phyloP scores from a whole-genome alignment of 2,888 invertebrate species.

The Bugulina stolonifera region DNA sequence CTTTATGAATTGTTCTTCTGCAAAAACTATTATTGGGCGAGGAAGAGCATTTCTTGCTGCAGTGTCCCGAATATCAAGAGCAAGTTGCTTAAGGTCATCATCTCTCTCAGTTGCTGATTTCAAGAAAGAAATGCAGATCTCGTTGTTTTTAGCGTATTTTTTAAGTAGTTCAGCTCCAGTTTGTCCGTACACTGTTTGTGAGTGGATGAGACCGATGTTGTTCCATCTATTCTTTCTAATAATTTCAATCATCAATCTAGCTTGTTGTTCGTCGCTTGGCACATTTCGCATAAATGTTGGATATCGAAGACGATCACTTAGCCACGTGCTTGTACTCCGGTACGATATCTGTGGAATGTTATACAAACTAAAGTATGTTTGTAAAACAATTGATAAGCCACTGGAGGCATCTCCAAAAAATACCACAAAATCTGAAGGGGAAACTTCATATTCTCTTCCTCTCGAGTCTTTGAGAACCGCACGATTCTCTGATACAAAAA shows the following conservation, averaged over 20 bases:
- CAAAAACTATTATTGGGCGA: background rate
- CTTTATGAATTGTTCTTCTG: background rate
- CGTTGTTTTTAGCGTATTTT: slow-evolving; percentile 32
- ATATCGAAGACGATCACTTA: slow-evolving; percentile 38
- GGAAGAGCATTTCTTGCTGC: background rate
- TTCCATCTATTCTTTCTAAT: slow-evolving; percentile 37
- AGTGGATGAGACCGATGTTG: slow-evolving; percentile 40
- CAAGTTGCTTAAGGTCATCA: background rate
- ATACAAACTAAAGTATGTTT: slow-evolving; percentile 35
- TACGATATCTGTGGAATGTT: slow-evolving; percentile 41
- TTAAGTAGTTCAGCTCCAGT: slow-evolving; percentile 38
- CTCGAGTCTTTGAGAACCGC: background rate
- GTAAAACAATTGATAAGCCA: slow-evolving; percentile 38
- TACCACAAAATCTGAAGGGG: slow-evolving; percentile 21
- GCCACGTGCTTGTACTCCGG: slow-evolving; percentile 39
- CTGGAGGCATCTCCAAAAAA: slow-evolving; percentile 33
- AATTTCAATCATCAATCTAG: slow-evolving; percentile 37
- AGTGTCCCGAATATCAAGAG: background rate
- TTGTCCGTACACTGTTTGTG: slow-evolving; percentile 42
- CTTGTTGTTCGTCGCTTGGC: slow-evolving; percentile 43
- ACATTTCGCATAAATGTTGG: slow-evolving; percentile 45
- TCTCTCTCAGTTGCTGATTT: background rate
- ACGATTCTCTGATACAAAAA: background rate
- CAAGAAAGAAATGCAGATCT: slow-evolving; percentile 38
- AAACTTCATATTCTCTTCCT: background rate